Evolutionary conservation across 2,888 invertebrate species (phyloP).

Genomic region (Margaritifera margaritifera): DNA sequence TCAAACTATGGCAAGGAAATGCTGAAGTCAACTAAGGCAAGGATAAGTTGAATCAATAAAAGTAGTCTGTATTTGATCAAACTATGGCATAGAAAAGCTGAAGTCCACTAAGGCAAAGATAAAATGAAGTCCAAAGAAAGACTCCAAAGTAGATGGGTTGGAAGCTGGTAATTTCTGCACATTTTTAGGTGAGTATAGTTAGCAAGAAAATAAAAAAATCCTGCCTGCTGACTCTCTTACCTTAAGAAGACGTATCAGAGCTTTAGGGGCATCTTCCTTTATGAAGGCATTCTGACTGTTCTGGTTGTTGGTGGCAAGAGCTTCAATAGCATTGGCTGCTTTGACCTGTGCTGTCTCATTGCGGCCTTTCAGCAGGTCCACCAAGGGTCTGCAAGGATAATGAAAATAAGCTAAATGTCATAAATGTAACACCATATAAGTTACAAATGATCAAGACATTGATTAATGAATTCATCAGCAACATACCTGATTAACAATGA

Average conservation of each 20-base stretch:
- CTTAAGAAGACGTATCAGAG: slow-evolving; percentile 69
- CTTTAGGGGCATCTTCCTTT: slow-evolving; percentile 68
- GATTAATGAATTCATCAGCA: too few species aligned
- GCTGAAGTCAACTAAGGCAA: too few species aligned
- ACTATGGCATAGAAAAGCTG: too few species aligned
- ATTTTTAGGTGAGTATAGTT: neutral
- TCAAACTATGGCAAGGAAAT: too few species aligned
- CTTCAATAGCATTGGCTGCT: slow-evolving; percentile 71
- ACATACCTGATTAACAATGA: too few species aligned
- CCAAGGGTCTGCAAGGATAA: slow-evolving; percentile 62
- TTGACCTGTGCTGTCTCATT: slow-evolving; percentile 71
- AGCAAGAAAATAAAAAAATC: too few species aligned
- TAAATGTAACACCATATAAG: neutral
- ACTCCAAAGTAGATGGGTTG: too few species aligned
- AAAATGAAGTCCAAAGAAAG: too few species aligned
- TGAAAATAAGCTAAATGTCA: neutral
- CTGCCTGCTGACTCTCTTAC: slow-evolving; percentile 30
- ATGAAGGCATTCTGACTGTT: slow-evolving; percentile 67
- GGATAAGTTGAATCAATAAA: too few species aligned
- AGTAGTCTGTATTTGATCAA: too few species aligned
- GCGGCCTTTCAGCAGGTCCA: slow-evolving; percentile 65
- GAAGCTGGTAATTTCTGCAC: too few species aligned
- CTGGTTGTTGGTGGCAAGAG: slow-evolving; percentile 67
- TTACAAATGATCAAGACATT: neutral
- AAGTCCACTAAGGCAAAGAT: too few species aligned